phyloP scores from a whole-genome alignment of 37 sponge, comb jelly and placozoan genomes.

The Chondrosia reniformis region DNA sequence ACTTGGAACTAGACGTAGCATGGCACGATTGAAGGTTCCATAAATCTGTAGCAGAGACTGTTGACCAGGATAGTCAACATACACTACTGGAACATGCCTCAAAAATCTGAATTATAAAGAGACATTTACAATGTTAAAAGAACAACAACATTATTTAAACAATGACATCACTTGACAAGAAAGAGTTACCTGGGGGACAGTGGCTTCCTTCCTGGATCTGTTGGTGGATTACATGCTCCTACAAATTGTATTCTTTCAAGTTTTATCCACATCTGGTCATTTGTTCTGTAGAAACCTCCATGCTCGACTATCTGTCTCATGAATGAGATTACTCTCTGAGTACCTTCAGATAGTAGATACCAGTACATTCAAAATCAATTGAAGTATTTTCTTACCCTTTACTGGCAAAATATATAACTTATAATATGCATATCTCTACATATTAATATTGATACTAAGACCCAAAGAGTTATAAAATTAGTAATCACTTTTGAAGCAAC shows the following conservation, averaged over 20 bases:
- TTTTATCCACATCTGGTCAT: constrained; percentile 90
- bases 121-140: not conserved
- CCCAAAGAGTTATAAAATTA: too few relatives aligned
- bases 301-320: constrained; percentile 95
- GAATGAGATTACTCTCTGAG: constrained; percentile 96
- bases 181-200: constrained; percentile 79
- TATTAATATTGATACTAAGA: too few relatives aligned
- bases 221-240: constrained; percentile 97
- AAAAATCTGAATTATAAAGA: constrained; percentile 67
- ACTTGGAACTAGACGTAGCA: constrained; percentile 87
- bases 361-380: not conserved
- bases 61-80: constrained; percentile 96
- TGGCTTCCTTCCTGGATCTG: constrained; percentile 95
- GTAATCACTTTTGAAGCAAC: too few relatives aligned
- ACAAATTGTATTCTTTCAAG: constrained; percentile 96
- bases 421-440: too few relatives aligned
- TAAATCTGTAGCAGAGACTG: constrained; percentile 94
- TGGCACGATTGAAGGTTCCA: constrained; percentile 97
- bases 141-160: not conserved
- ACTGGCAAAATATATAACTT: too few relatives aligned
- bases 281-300: constrained; percentile 89
- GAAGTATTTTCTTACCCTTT: too few relatives aligned
- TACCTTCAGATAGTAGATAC: constrained; percentile 45
- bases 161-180: too few relatives aligned
- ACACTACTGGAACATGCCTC: constrained; percentile 96